phyloP scores from a whole-genome alignment of 2,888 invertebrate species.

The Liposcelis brunnea region DNA sequence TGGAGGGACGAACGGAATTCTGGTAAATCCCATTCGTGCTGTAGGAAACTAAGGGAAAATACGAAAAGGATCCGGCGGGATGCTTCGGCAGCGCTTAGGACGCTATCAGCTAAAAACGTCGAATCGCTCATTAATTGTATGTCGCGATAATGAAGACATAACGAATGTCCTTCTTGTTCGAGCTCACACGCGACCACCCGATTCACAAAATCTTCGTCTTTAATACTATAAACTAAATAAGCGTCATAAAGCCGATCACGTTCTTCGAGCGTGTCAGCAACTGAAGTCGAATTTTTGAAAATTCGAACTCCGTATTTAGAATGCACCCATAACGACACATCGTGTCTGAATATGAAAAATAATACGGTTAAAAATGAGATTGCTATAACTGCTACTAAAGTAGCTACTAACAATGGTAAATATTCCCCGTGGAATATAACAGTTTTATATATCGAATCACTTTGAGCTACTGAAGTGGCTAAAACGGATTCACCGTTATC shows the following conservation, averaged over 20 bases:
- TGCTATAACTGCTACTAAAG: conserved; percentile 48
- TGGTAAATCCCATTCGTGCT: conserved; percentile 65
- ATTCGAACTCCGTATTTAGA: conserved; percentile 59
- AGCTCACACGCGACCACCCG: conserved; percentile 50
- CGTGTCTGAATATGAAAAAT: conserved; percentile 55
- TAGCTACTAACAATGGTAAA: conserved; percentile 55
- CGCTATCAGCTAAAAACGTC: conserved; percentile 32
- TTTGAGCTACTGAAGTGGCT: conserved; percentile 31
- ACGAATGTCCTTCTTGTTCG: conserved; percentile 48
- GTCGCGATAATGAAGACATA: conserved; percentile 35
- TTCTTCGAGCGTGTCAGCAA: conserved; percentile 24
- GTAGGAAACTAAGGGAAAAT: conserved; percentile 61
- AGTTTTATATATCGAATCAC: conserved; percentile 39
- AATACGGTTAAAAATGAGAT: conserved; percentile 49
- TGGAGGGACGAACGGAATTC: conserved; percentile 69
- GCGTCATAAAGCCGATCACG: conserved; percentile 52
- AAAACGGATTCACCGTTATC: conserved; percentile 37
- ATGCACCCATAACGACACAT: conserved; percentile 62
- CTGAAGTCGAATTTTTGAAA: conserved; percentile 19
- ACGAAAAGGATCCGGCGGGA: conserved; percentile 62
- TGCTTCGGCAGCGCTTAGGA: conserved; percentile 42
- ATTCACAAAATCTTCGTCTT: conserved; percentile 55
- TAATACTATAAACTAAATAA: conserved; percentile 69
- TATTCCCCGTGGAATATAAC: conserved; percentile 51
- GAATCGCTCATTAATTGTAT: conserved; percentile 21